phyloP scores from a whole-genome alignment of 2,888 invertebrate genomes.

The Hartigia nigra region DNA sequence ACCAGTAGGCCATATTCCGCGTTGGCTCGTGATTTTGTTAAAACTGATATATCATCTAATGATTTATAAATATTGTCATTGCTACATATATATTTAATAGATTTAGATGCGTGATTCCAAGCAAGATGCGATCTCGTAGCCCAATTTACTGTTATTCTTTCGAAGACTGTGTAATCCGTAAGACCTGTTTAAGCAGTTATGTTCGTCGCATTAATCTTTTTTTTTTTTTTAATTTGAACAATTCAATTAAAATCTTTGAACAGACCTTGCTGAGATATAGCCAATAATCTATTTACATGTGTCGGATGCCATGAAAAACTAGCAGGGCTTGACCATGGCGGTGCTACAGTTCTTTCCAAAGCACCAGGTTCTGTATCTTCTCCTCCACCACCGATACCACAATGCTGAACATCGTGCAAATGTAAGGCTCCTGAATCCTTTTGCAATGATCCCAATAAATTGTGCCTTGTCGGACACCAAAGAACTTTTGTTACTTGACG shows the following conservation, averaged over 20 bases:
- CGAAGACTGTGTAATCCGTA: slow-evolving; percentile 81
- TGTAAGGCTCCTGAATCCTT: slow-evolving; percentile 79
- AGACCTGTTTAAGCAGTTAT: slow-evolving; percentile 59
- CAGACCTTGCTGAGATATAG: slow-evolving; percentile 67
- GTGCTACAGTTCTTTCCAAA: slow-evolving; percentile 75
- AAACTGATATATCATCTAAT: slow-evolving; percentile 77
- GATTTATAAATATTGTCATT: slow-evolving; percentile 70
- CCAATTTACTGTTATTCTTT: slow-evolving; percentile 86
- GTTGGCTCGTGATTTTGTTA: slow-evolving; percentile 78
- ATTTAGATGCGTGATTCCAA: slow-evolving; percentile 80
- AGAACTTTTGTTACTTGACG: slow-evolving; percentile 80
- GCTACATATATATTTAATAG: slow-evolving; percentile 70
- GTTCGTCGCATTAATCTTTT: background rate
- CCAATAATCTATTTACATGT: slow-evolving; percentile 81
- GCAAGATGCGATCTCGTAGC: slow-evolving; percentile 78
- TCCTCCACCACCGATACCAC: slow-evolving; percentile 71
- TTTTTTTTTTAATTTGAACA: slow-evolving; percentile 6
- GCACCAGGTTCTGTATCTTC: slow-evolving; percentile 83
- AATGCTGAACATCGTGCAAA: slow-evolving; percentile 86
- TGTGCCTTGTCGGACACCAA: slow-evolving; percentile 92
- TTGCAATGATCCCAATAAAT: slow-evolving; percentile 83
- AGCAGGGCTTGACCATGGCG: slow-evolving; percentile 65
- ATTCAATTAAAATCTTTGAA: background rate
- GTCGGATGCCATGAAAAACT: slow-evolving; percentile 91
- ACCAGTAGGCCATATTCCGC: slow-evolving; percentile 86